Evolutionary conservation across 2,888 invertebrate species (phyloP), one percentile per base, ranked within the genome.

Genomic region (Chrysotoxum bicinctum): DNA sequence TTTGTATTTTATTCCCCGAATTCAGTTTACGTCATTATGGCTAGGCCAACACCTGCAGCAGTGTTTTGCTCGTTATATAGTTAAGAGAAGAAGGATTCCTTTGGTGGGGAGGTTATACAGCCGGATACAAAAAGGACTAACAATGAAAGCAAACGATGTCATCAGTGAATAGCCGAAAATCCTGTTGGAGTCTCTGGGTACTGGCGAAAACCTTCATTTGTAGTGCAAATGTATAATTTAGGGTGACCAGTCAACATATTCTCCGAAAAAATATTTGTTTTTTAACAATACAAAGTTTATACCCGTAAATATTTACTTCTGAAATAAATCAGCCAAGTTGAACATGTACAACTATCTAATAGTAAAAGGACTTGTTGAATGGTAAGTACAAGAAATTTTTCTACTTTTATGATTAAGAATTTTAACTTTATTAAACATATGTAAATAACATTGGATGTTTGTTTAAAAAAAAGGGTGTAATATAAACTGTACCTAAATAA

Each of bases 21-120:
- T 77, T 54, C 78, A 73, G 81, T 72, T 77, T 76, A 76, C 76
- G 81, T 81, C 85, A 85, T 85, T 85, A 81, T 56, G 81, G 54
- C 54, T 50, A 23, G 81, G 62, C 80, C 62, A 81, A 81, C 80
- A 85, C 85, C 85, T 81, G 85, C 80, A 81, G 85, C 72, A 68
- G n/a, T 50, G 21, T 79, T 79, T 32, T 64, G 72, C 32, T 78
- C 69, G 40, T 35, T 43, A 45, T 23, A 68, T 19, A 58, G 52
- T 43, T 52, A 56, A 35, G 10, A 19, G 60, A 7, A 35, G 56
- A 68, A 26, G 50, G 30, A 64, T 48, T 66, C 45, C 16, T 43
- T 19, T 45, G 2, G 64, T 14, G 30, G 14, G 43, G n/a, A 56
- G 21, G 37, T 7, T 50, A 23, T 19, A 30, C 35, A 73, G n/a